phyloP scores from a whole-genome alignment of 2,888 invertebrate genomes.

The Pterostichus madidus region DNA sequence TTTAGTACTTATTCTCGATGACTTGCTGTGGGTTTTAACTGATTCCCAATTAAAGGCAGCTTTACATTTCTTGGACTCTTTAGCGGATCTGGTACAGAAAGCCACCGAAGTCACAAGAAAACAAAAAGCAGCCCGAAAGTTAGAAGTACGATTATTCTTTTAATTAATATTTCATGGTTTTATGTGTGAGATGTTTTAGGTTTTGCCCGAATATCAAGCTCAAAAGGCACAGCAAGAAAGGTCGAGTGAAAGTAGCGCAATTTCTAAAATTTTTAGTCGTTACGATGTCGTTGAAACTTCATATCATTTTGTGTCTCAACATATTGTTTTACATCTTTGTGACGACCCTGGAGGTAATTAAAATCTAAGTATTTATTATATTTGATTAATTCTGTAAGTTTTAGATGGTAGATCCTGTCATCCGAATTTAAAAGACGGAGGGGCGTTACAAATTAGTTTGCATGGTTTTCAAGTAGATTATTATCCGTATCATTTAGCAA shows the following conservation, averaged over 20 bases:
- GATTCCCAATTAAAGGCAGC: constrained; percentile 97
- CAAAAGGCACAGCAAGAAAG: constrained; percentile 82
- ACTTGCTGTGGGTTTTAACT: constrained; percentile 97
- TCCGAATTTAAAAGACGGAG: constrained; percentile 92
- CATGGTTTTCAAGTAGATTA: constrained; percentile 93
- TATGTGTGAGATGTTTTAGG: constrained; percentile 73
- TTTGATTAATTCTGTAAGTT: constrained; percentile 51
- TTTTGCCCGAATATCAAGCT: constrained; percentile 87
- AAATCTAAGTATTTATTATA: constrained; percentile 22
- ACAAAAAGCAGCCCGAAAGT: constrained; percentile 91
- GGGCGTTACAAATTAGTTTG: constrained; percentile 94
- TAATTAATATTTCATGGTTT: background rate
- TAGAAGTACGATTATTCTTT: constrained; percentile 79
- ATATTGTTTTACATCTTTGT: constrained; percentile 97
- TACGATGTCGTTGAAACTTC: constrained; percentile 99
- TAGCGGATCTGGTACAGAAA: constrained; percentile 89
- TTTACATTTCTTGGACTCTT: constrained; percentile 91
- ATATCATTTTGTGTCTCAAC: constrained; percentile 95
- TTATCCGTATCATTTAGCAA: constrained; percentile 97
- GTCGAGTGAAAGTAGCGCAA: constrained; percentile 73
- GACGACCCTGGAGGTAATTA: constrained; percentile 92
- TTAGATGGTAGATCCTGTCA: constrained; percentile 90
- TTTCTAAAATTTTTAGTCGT: constrained; percentile 86
- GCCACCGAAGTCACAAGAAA: constrained; percentile 89
- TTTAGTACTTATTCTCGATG: constrained; percentile 94